Evolutionary conservation across 2,797 vertebrate genomes (phyloP).

Genomic region (Poeciliopsis paucimaculata): DNA sequence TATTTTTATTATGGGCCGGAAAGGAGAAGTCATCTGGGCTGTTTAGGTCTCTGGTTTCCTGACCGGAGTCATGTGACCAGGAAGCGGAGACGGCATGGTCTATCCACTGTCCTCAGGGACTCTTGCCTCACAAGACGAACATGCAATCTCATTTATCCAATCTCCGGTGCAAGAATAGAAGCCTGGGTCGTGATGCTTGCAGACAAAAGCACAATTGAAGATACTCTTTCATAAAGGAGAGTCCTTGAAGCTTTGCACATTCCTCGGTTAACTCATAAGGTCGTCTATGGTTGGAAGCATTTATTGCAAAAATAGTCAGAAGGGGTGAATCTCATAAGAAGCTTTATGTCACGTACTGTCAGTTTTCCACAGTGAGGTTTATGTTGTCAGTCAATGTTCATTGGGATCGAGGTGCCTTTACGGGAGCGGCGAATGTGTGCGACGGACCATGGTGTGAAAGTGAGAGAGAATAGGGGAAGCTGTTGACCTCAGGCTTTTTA

Average conservation of each 20-base stretch:
- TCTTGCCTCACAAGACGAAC: constrained; percentile 69
- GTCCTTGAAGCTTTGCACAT: constrained; percentile 57
- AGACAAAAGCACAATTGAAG: constrained; percentile 57
- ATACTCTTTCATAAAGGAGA: constrained; percentile 60
- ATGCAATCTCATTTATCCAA: constrained; percentile 70
- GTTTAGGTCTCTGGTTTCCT: constrained; percentile 73
- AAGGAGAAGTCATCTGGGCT: constrained; percentile 41
- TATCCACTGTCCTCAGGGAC: constrained; percentile 62
- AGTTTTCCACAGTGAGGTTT: constrained; percentile 25
- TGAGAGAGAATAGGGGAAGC: constrained; percentile 79
- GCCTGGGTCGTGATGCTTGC: constrained; percentile 58
- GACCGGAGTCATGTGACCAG: constrained; percentile 71
- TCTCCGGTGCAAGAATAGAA: constrained; percentile 70
- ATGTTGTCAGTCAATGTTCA: constrained; percentile 41
- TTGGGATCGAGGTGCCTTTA: constrained; percentile 46
- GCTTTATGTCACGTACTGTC: constrained; percentile 32
- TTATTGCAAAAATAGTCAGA: constrained; percentile 23
- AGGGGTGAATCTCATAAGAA: constrained; percentile 28
- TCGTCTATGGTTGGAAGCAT: constrained; percentile 32
- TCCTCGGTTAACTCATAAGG: constrained; percentile 45
- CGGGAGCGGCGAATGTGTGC: constrained; percentile 41
- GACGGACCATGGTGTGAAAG: constrained; percentile 76
- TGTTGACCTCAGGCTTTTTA: constrained; percentile 73
- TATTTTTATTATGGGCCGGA: constrained; percentile 53
- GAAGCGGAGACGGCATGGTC: constrained; percentile 67